Percentiles rank a stretch among this genome's conserved stretches.
Conservation (phyloP, 2,113 vertebrate species). For the Struthio camelus region DNA sequence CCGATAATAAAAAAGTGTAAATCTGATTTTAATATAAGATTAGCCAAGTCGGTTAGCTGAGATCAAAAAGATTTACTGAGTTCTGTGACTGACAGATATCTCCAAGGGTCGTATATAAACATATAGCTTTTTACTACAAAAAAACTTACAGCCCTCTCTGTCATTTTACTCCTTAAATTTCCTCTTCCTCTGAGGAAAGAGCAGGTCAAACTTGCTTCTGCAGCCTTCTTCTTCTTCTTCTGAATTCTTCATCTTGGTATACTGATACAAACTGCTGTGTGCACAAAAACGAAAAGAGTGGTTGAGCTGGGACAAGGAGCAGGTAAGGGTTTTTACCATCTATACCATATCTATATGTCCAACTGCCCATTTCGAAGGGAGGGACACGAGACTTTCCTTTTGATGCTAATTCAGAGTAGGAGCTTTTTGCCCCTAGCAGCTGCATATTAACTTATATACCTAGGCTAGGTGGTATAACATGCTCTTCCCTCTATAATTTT, state of each 20-base stretch:
- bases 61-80: neutral
- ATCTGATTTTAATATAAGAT: neutral
- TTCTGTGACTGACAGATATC: neutral
- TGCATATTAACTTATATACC: neutral
- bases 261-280: neutral
- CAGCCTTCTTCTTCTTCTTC: neutral
- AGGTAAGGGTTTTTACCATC: neutral
- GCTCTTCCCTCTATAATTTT: neutral
- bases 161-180: neutral
- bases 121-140: neutral
- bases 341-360: neutral
- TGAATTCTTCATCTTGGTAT: neutral
- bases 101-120: neutral
- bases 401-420: neutral
- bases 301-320: neutral
- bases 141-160: neutral
- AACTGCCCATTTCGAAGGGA: neutral
- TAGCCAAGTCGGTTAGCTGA: neutral
- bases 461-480: neutral
- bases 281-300: neutral
- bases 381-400: neutral
- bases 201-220: neutral
- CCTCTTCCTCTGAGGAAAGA: neutral
- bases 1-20: neutral
- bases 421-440: neutral